phyloP scores from a whole-genome alignment of 2,113 vertebrate species.

The Psephotus haematonotus region DNA sequence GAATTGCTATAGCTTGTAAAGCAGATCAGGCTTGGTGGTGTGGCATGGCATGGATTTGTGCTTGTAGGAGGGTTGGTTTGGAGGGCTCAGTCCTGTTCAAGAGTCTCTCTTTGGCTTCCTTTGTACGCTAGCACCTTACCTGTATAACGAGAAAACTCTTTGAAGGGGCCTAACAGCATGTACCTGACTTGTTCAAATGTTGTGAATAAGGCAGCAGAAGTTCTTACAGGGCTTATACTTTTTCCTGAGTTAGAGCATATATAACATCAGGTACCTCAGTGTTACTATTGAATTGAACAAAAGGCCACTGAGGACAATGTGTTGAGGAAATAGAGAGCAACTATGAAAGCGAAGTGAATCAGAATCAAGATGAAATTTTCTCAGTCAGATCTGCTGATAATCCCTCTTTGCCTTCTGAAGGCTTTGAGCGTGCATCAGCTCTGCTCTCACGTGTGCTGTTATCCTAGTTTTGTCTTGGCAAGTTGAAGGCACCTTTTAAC shows the following conservation, averaged over 20 bases:
- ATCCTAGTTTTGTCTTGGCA: background rate
- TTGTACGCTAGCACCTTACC: background rate
- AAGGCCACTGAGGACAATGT: background rate
- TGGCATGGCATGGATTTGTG: background rate
- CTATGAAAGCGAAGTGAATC: background rate
- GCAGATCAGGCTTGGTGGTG: background rate
- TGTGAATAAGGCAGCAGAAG: background rate
- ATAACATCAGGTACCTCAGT: background rate
- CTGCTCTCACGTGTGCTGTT: background rate
- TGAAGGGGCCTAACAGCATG: background rate
- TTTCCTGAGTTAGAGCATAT: background rate
- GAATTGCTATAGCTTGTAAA: background rate
- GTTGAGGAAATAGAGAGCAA: background rate
- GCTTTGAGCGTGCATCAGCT: background rate
- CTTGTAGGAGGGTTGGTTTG: background rate
- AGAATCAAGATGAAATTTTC: background rate
- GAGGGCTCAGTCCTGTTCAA: background rate
- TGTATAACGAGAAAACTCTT: background rate
- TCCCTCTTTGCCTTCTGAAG: background rate
- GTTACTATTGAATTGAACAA: background rate
- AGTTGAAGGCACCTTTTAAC: background rate
- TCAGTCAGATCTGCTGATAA: background rate
- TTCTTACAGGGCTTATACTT: background rate
- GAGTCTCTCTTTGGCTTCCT: background rate
- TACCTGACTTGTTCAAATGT: background rate